Conservation (phyloP, 2,797 vertebrate species). For the Typhlichthys eigenmanni region DNA sequence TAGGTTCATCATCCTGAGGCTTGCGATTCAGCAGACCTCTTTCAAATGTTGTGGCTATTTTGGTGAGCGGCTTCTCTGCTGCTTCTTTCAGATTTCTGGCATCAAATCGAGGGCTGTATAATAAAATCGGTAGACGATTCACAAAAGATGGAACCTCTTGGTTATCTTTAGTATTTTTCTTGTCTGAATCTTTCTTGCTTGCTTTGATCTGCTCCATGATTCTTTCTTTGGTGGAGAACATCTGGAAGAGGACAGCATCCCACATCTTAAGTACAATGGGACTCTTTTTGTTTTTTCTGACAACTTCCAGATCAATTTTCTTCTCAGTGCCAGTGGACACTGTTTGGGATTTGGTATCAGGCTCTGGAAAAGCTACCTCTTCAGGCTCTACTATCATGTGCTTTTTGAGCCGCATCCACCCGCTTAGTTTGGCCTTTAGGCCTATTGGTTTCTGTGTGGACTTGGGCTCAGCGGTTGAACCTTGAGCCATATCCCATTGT, state of each 20-base stretch:
- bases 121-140: constrained; percentile 83
- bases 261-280: constrained; percentile 87
- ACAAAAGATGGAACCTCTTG: constrained; percentile 65
- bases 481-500: constrained; percentile 21
- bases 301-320: constrained; percentile 40
- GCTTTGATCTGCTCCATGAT: constrained; percentile 67
- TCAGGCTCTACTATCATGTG: constrained; percentile 86
- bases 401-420: constrained; percentile 89
- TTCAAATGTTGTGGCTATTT: constrained; percentile 74
- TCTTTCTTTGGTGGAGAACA: constrained; percentile 82
- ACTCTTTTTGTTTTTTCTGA: constrained; percentile 44
- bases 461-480: constrained; percentile 43
- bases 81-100: constrained; percentile 91
- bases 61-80: constrained; percentile 79
- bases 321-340: constrained; percentile 21
- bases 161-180: constrained; percentile 52
- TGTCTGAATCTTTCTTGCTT: constrained; percentile 56
- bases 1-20: constrained; percentile 70
- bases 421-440: constrained; percentile 73
- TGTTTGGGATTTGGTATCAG: constrained; percentile 33
- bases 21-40: constrained; percentile 74
- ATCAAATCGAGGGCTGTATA: constrained; percentile 88
- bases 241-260: constrained; percentile 91
- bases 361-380: constrained; percentile 64
- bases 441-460: constrained; percentile 65